A percentile compares a stretch with the other conserved stretches of the same genome.
Conservation (phyloP, 2,888 invertebrate species). For the Sinhomidia bicolor region DNA sequence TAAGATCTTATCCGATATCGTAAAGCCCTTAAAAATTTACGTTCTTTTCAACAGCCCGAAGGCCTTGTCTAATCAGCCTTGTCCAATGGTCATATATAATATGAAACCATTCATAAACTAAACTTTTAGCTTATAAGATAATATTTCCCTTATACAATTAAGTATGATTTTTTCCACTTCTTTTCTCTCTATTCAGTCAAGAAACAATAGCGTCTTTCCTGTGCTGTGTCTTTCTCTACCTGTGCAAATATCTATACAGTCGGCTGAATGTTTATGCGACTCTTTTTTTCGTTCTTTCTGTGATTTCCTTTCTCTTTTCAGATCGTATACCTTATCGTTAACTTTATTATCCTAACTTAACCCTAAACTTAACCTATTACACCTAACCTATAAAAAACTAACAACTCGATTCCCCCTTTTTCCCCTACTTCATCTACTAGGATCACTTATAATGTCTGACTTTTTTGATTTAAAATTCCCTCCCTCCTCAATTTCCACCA, state of each 20-base stretch:
- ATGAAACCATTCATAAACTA: conserved; percentile 31
- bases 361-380: not conserved
- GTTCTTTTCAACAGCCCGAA: not conserved
- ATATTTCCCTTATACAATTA: not conserved
- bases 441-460: conserved; percentile 50
- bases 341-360: not conserved
- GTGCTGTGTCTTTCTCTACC: conserved; percentile 3
- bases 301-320: not conserved
- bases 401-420: not conserved
- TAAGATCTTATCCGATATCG: conserved; percentile 11
- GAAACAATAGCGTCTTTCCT: not conserved
- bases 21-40: not conserved
- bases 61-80: conserved; percentile 59
- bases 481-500: not conserved
- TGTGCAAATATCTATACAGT: too few species aligned
- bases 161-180: conserved; percentile 5
- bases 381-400: conserved; percentile 16
- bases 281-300: not conserved
- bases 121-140: not conserved
- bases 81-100: conserved; percentile 26
- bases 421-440: not conserved
- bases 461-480: not conserved
- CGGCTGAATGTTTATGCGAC: not conserved
- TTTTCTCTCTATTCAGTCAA: conserved; percentile 45
- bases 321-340: conserved; percentile 8